These are phyloP conservation scores for Sorex maritimensis DNA, from an alignment of 2,797 vertebrate species.

Conservation along the genomic window DNA sequence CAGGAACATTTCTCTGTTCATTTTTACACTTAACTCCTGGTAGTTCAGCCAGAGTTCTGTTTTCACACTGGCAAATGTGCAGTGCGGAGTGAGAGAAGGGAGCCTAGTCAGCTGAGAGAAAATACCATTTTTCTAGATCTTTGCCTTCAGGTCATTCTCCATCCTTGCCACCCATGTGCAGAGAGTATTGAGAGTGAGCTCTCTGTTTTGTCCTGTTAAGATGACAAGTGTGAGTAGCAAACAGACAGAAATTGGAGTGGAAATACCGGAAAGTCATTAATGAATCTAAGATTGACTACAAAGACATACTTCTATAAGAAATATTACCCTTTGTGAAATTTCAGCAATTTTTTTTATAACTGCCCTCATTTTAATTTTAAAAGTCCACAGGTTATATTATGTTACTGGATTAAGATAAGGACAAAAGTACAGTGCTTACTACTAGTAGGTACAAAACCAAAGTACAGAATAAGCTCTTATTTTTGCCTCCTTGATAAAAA, in stretches of 20 bases:
- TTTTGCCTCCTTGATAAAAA: slow-evolving; percentile 58
- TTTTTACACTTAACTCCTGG: background rate
- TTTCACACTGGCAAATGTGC: background rate
- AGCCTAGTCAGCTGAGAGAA: background rate
- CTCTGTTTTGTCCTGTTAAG: background rate
- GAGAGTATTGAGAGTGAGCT: background rate
- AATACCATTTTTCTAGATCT: background rate
- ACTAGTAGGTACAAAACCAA: slow-evolving; percentile 21
- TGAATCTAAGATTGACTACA: slow-evolving; percentile 27
- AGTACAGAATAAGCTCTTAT: slow-evolving; percentile 33
- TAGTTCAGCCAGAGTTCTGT: background rate
- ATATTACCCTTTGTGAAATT: slow-evolving; percentile 25
- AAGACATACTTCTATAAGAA: slow-evolving; percentile 48
- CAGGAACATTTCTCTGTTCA: background rate
- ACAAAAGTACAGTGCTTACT: slow-evolving; percentile 35
- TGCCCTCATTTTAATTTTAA: background rate
- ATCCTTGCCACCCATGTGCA: background rate
- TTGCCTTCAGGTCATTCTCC: background rate
- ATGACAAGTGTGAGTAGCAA: slow-evolving; percentile 27
- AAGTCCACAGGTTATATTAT: background rate
- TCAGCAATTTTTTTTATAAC: background rate
- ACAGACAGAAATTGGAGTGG: background rate
- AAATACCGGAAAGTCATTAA: background rate
- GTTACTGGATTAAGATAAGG: slow-evolving; percentile 14
- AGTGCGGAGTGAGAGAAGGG: background rate